Percentiles rank a stretch among this genome's conserved stretches.
phyloP scores from a whole-genome alignment of 2,797 vertebrate genomes.

The Sylvia borin region DNA sequence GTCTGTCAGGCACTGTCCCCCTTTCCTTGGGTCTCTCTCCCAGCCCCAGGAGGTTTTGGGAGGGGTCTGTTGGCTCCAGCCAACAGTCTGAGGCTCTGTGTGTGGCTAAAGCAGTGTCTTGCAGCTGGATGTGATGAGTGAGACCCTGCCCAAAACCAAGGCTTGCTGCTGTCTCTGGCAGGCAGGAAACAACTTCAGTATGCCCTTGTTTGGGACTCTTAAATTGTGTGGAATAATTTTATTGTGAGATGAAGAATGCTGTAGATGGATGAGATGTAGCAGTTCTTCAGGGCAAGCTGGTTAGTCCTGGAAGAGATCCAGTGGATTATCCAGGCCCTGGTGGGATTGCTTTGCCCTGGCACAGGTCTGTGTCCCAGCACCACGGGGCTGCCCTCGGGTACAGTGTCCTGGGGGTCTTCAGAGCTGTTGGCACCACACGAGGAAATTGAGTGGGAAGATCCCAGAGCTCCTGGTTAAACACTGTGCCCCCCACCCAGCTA shows the following conservation, averaged over 20 bases:
- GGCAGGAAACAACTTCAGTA: neutral
- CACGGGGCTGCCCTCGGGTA: fast-evolving
- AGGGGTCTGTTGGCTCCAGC: neutral
- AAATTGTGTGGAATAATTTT: neutral
- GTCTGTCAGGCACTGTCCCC: fast-evolving
- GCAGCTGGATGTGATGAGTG: neutral
- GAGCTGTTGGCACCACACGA: fast-evolving
- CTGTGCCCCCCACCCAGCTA: neutral
- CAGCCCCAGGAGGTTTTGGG: neutral
- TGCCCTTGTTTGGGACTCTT: neutral
- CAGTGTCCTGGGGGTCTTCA: neutral
- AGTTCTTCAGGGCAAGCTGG: neutral
- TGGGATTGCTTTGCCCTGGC: neutral
- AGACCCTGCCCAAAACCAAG: neutral
- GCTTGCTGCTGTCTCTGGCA: neutral
- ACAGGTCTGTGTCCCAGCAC: neutral
- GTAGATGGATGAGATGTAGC: neutral
- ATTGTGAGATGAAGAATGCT: neutral
- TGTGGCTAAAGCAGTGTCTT: neutral
- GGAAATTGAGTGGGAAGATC: neutral
- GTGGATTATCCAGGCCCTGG: neutral
- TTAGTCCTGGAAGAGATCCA: neutral
- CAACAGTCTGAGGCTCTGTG: conserved; percentile 9
- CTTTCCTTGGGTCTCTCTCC: neutral
- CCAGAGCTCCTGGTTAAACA: neutral